Conservation (phyloP, 2,888 invertebrate species). For the Sphinx pinastri region DNA sequence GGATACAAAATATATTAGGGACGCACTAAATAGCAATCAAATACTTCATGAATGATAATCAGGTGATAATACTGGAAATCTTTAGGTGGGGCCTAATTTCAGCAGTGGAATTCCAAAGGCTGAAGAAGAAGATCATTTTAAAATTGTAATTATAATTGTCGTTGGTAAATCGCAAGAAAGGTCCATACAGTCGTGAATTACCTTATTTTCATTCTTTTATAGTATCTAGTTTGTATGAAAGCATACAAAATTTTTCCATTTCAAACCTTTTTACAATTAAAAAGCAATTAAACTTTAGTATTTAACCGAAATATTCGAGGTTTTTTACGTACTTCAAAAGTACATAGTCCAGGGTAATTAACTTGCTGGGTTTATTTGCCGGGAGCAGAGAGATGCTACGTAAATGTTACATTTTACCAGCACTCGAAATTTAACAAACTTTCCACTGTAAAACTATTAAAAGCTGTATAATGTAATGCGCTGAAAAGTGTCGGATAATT, state of each 20-base stretch:
- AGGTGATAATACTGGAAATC: no score
- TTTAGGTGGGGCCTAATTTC: no score
- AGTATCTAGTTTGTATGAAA: no score
- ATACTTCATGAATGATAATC: no score
- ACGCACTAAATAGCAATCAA: no score
- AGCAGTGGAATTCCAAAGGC: no score
- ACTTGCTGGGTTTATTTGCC: slow-evolving; percentile 27
- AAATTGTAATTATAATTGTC: no score
- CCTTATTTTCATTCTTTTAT: no score
- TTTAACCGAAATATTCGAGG: neutral
- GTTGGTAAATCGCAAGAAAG: no score
- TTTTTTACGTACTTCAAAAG: slow-evolving; percentile 7
- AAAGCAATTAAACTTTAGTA: slow-evolving; percentile 15
- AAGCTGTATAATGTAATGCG: slow-evolving; percentile 32
- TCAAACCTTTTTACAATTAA: neutral
- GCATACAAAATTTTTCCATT: neutral
- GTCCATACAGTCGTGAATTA: no score
- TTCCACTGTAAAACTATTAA: slow-evolving; percentile 47
- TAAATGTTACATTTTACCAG: slow-evolving; percentile 48
- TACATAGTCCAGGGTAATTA: slow-evolving; percentile 23
- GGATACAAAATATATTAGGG: no score
- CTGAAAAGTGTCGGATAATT: slow-evolving; percentile 15
- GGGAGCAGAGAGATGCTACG: slow-evolving; percentile 35
- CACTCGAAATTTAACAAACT: slow-evolving; percentile 41
- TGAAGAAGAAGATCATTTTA: no score